These are phyloP conservation scores for Xenopus borealis DNA, from an alignment of 2,113 vertebrate genomes.

Conservation along the genomic window DNA sequence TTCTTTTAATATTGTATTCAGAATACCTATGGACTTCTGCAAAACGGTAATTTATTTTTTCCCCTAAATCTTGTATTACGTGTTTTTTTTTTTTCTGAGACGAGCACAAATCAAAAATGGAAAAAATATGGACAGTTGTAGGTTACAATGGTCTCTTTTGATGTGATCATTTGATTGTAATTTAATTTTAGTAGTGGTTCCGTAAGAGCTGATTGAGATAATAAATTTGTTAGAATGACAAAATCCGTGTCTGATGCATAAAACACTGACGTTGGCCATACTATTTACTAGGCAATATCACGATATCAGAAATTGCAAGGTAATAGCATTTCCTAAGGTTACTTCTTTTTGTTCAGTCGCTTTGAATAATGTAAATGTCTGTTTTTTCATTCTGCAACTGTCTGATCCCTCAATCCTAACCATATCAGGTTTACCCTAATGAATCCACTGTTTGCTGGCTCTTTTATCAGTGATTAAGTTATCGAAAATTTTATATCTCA, in stretches of 20 bases:
- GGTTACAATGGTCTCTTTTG: slow-evolving; percentile 98
- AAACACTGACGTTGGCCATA: slow-evolving; percentile 36
- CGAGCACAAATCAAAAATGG: slow-evolving; percentile 97
- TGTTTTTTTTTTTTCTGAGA: slow-evolving; percentile 82
- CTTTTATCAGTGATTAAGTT: background rate
- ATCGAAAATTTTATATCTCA: background rate
- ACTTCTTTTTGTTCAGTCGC: background rate
- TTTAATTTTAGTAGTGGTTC: slow-evolving; percentile 99
- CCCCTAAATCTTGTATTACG: slow-evolving; percentile 88
- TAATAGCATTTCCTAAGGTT: no score
- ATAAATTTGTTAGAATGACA: slow-evolving; percentile 99
- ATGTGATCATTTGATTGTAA: slow-evolving; percentile 99
- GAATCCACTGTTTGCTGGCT: background rate
- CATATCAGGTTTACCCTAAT: background rate
- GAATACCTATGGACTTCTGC: slow-evolving; percentile 97
- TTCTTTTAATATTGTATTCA: slow-evolving; percentile 99
- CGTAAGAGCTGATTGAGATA: slow-evolving; percentile 99
- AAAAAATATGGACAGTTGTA: slow-evolving; percentile 91
- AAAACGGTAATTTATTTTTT: slow-evolving; percentile 99
- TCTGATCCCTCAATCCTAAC: background rate
- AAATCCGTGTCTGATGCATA: slow-evolving; percentile 85
- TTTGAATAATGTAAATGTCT: background rate
- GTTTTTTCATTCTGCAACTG: background rate
- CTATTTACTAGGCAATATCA: background rate
- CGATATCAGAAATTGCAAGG: background rate